phyloP scores from a whole-genome alignment of 1,140 invertebrate species.

The Coptotermes formosanus region DNA sequence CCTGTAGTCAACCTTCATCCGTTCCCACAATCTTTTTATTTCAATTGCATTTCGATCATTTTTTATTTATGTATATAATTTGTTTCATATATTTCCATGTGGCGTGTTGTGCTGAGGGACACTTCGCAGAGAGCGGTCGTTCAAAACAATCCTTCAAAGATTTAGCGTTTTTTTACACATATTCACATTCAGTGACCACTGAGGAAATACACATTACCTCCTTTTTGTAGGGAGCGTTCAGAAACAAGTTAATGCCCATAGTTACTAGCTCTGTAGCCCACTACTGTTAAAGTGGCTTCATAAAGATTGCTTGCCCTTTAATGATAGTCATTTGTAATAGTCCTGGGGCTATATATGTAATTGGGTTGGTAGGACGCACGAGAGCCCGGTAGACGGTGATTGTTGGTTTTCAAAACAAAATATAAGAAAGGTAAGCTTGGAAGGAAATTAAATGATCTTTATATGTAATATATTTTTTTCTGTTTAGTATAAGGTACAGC shows the following conservation, averaged over 20 bases:
- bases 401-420: conserved; percentile 15
- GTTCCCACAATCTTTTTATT: background rate
- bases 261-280: background rate
- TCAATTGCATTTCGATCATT: background rate
- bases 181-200: background rate
- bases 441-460: background rate
- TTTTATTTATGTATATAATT: background rate
- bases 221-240: background rate
- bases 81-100: background rate
- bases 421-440: background rate
- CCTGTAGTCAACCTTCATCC: background rate
- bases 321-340: background rate
- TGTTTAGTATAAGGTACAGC: background rate
- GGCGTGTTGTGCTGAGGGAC: background rate
- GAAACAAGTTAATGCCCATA: background rate
- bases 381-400: background rate
- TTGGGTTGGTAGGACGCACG: background rate
- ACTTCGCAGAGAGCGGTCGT: background rate
- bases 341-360: background rate
- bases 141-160: background rate
- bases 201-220: background rate
- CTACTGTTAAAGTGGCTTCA: conserved; percentile 5
- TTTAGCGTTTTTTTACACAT: background rate
- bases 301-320: background rate
- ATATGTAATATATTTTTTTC: background rate